Evolutionary conservation across 2,113 vertebrate species (phyloP), one percentile per base, ranked within the genome.

Genomic region (Craseonycteris thonglongyai): DNA sequence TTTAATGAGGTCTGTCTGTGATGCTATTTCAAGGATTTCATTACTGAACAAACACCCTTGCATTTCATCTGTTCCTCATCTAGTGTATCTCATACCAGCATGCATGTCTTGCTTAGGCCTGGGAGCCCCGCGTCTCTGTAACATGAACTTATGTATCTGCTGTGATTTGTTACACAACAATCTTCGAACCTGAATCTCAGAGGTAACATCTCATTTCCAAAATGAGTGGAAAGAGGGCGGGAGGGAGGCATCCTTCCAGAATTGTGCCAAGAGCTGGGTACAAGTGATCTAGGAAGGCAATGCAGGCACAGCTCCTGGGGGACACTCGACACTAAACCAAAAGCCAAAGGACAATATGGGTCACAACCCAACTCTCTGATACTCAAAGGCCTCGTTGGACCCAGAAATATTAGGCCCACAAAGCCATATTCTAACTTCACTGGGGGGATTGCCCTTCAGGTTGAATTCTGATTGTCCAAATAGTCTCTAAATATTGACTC

Each of bases 271-370:
- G 16, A 66, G 42, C 13, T 4, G 5, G 40, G 35, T 21, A 6
- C 49, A 22, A n/a, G n/a, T 15, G 28, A 40, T n/a, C 42, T 21
- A 88, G 28, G 0, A 12, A 4, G 19, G 4, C 28, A 35, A 7
- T 7, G 16, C 16, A 26, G 28, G 14, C 2, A 15, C 12, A 3
- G 10, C 49, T 35, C 22, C n/a, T 4, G 8, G 7, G 6, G 8
- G 10, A 13, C 45, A n/a, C 30, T 63, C 45, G 76, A 35, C 28
- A 28, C 45, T 19, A 22, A 71, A 47, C n/a, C 26, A 13, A 38
- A 85, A 82, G 6, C 2, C 33, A 26, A 21, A 28, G 21, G 10
- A 16, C 11, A n/a, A 12, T 40, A 12, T 40, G 28, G 16, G 5
- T n/a, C 38, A 9, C 26, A 68, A 24, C 26, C 6, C 21, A 63